These are phyloP conservation scores for Taurulus bubalis DNA, from an alignment of 2,113 vertebrate species.

Conservation along the genomic window DNA sequence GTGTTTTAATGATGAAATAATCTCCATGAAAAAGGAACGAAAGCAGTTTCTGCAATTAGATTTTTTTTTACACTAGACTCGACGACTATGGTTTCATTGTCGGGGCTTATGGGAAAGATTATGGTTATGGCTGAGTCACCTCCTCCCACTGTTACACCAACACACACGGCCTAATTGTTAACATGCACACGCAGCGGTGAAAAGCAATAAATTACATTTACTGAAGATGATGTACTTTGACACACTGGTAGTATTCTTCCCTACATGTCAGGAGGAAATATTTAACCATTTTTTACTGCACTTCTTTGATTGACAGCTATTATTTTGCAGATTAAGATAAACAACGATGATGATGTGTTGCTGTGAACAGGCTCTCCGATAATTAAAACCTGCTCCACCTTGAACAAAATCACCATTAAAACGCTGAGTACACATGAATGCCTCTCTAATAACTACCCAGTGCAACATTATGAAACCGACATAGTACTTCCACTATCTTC, in stretches of 20 bases:
- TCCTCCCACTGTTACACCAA: slow-evolving; percentile 41
- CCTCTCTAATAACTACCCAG: neutral
- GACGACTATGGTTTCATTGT: slow-evolving; percentile 19
- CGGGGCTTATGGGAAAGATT: slow-evolving; percentile 28
- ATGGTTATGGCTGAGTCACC: slow-evolving; percentile 5
- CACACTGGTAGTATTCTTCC: neutral
- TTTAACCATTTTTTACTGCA: neutral
- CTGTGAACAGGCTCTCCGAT: neutral
- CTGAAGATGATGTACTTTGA: neutral
- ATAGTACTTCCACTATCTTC: neutral
- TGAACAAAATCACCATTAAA: neutral
- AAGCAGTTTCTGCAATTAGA: slow-evolving; percentile 33
- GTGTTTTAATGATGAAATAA: slow-evolving; percentile 23
- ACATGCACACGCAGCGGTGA: neutral
- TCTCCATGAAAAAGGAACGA: slow-evolving; percentile 24
- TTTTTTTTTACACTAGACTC: slow-evolving; percentile 11
- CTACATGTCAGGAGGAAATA: neutral
- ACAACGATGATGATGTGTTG: neutral
- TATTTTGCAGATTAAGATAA: neutral
- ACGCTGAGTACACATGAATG: neutral
- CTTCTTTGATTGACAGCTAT: neutral
- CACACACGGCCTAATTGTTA: slow-evolving; percentile 18
- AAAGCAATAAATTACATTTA: neutral
- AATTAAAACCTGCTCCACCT: neutral
- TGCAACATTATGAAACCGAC: slow-evolving; percentile 1